Conservation (phyloP, 1,140 invertebrate species). For the Piezodorus guildinii region DNA sequence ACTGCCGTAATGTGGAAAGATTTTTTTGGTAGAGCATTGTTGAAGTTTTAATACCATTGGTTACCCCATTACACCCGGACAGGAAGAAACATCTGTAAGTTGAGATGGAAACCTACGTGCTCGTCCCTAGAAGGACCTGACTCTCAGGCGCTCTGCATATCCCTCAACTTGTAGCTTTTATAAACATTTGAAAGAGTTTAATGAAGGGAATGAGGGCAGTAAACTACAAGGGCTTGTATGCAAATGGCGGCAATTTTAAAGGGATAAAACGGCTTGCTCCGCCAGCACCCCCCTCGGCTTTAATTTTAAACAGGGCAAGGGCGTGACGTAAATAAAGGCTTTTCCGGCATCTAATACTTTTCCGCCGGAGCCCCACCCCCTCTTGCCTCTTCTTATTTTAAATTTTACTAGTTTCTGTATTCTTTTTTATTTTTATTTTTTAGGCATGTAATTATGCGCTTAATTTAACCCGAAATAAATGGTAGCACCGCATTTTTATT, state of each 20-base stretch:
- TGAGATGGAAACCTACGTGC: not conserved
- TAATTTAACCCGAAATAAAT: too few species aligned
- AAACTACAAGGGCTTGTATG: constrained; percentile 7
- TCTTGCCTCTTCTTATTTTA: not conserved
- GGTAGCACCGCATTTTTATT: too few species aligned
- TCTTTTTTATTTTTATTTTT: too few species aligned
- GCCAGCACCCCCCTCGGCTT: not conserved
- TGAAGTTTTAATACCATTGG: too few species aligned
- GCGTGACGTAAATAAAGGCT: not conserved
- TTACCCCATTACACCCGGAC: too few species aligned
- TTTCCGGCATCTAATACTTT: not conserved
- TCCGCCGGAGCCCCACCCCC: not conserved
- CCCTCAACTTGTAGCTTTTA: constrained; percentile 5
- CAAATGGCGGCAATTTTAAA: constrained; percentile 8
- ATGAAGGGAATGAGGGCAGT: constrained; percentile 8
- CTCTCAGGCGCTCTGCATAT: not conserved
- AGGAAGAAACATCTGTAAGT: not conserved
- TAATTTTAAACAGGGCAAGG: constrained; percentile 4
- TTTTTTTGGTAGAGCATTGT: too few species aligned
- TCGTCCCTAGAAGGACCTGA: not conserved
- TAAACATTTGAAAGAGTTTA: constrained; percentile 7
- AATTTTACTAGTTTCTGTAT: not conserved
- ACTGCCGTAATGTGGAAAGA: too few species aligned
- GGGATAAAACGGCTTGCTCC: not conserved
- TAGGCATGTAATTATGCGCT: too few species aligned